Conservation (phyloP, 2,888 invertebrate genomes). For the Myathropa florea region DNA sequence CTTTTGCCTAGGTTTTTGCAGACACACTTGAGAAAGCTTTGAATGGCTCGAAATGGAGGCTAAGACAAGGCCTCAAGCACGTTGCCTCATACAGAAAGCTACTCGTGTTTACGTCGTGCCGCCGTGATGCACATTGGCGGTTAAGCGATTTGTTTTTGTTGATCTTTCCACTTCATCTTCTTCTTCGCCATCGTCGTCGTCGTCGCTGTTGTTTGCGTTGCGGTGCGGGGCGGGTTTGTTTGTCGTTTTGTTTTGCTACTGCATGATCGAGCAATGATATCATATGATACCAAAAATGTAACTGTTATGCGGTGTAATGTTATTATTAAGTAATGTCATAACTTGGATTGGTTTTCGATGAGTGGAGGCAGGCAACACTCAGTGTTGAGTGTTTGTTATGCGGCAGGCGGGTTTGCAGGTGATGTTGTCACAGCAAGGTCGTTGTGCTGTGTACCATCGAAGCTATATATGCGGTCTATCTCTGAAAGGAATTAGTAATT, state of each 20-base stretch:
- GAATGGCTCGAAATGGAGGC: slow-evolving; percentile 7
- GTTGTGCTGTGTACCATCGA: slow-evolving; percentile 40
- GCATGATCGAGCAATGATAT: slow-evolving; percentile 61
- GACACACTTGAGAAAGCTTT: slow-evolving; percentile 38
- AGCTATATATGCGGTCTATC: neutral
- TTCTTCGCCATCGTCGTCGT: neutral
- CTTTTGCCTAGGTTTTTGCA: slow-evolving; percentile 14
- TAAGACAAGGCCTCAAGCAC: slow-evolving; percentile 36
- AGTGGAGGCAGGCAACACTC: slow-evolving; percentile 23
- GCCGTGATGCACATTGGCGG: neutral
- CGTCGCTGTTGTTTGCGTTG: slow-evolving; percentile 18
- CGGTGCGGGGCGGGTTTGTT: too few species aligned
- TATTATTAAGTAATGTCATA: slow-evolving; percentile 63
- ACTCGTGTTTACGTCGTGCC: slow-evolving; percentile 52
- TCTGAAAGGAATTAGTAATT: slow-evolving; percentile 7
- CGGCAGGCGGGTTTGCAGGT: slow-evolving; percentile 9
- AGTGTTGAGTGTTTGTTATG: too few species aligned
- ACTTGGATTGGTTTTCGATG: slow-evolving; percentile 29
- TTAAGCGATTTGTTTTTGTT: slow-evolving; percentile 58
- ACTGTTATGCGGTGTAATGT: slow-evolving; percentile 61
- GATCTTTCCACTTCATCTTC: slow-evolving; percentile 41
- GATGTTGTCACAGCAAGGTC: slow-evolving; percentile 68
- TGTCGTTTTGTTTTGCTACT: neutral
- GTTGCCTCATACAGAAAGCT: slow-evolving; percentile 53
- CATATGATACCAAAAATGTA: slow-evolving; percentile 68